phyloP scores from a whole-genome alignment of 2,797 vertebrate species.

The Astyanax mexicanus region DNA sequence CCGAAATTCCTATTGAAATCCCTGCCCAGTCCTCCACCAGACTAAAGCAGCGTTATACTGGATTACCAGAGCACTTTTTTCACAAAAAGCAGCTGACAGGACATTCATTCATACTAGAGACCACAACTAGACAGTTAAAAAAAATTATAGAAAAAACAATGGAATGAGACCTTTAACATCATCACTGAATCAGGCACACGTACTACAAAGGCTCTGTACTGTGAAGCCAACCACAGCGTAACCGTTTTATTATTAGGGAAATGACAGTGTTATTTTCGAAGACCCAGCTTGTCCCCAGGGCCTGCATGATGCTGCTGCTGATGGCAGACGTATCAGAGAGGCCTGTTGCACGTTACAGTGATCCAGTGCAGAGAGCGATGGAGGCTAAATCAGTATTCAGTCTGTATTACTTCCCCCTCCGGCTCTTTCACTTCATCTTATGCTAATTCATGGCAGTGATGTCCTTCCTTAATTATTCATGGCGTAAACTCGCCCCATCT shows the following conservation, averaged over 20 bases:
- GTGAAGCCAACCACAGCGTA: too few species aligned
- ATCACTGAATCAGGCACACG: too few species aligned
- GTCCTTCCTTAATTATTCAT: slow-evolving; percentile 32
- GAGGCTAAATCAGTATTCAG: slow-evolving; percentile 13
- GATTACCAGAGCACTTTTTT: too few species aligned
- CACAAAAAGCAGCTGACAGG: too few species aligned
- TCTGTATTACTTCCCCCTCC: slow-evolving; percentile 22
- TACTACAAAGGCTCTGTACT: too few species aligned
- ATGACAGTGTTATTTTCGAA: not conserved
- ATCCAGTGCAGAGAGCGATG: not conserved
- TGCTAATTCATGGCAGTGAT: slow-evolving; percentile 9
- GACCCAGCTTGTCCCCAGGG: not conserved
- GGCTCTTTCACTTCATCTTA: slow-evolving; percentile 23
- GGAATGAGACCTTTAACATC: too few species aligned
- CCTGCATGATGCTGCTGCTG: not conserved
- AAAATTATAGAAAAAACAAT: too few species aligned
- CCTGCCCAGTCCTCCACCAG: too few species aligned
- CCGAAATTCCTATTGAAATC: too few species aligned
- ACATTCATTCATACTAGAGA: too few species aligned
- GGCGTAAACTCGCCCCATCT: not conserved
- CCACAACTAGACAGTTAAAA: too few species aligned
- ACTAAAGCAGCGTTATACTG: too few species aligned
- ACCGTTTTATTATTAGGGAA: not conserved
- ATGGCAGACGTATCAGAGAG: not conserved
- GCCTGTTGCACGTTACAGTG: not conserved